Percentiles rank a stretch among this genome's conserved stretches.
Conservation (phyloP, 2,113 vertebrate species). For the Pituophis catenifer region DNA sequence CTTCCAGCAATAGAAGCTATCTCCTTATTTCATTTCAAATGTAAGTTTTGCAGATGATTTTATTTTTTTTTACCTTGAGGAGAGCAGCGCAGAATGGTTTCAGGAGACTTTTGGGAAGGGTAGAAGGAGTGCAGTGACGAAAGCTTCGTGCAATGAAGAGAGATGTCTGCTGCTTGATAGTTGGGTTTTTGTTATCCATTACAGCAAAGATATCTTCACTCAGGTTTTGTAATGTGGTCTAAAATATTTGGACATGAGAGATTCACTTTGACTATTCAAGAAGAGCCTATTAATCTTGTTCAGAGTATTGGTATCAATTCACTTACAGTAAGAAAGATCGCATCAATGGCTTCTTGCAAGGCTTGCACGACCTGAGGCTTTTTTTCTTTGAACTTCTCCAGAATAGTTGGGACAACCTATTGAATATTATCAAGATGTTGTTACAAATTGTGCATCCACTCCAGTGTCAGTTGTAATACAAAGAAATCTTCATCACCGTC, state of each 20-base stretch:
- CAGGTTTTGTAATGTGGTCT: constrained; percentile 93
- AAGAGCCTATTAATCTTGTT: background rate
- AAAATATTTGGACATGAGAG: constrained; percentile 20
- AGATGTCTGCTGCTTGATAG: constrained; percentile 96
- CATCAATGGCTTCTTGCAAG: constrained; percentile 94
- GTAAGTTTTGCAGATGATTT: background rate
- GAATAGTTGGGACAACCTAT: constrained; percentile 92
- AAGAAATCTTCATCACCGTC: background rate
- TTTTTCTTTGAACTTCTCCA: constrained; percentile 99
- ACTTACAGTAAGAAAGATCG: constrained; percentile 94
- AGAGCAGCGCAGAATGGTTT: constrained; percentile 94
- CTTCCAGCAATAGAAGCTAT: background rate
- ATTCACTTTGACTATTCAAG: constrained; percentile 2
- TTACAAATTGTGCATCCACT: background rate
- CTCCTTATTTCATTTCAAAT: background rate
- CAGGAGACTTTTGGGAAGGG: constrained; percentile 87
- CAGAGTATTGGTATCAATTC: background rate
- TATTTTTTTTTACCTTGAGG: constrained; percentile 80
- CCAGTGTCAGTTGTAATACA: background rate
- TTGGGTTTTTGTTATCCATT: constrained; percentile 99
- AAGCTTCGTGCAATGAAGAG: constrained; percentile 95
- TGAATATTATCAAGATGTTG: constrained; percentile 11
- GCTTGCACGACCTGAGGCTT: constrained; percentile 95
- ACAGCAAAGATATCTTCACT: constrained; percentile 92
- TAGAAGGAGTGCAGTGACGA: constrained; percentile 87